A percentile compares a stretch with the other conserved stretches of the same genome.
Evolutionary conservation across 2,797 vertebrate genomes (phyloP).

Genomic region (Myotis vivesi): DNA sequence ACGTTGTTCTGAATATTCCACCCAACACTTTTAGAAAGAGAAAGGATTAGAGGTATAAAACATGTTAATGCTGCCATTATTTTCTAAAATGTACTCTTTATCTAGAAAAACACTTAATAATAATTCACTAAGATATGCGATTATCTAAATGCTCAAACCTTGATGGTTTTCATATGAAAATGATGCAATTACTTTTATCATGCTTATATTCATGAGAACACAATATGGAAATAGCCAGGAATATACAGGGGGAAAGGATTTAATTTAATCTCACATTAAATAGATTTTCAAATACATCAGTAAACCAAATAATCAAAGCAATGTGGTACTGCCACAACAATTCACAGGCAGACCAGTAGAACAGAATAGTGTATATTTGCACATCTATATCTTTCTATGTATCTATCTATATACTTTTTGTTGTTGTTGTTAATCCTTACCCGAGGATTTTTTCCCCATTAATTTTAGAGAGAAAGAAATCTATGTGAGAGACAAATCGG

Average conservation of each 20-base stretch:
- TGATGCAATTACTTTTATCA: background rate
- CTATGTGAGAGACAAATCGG: background rate
- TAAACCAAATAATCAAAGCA: background rate
- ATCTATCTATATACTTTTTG: background rate
- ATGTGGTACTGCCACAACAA: background rate
- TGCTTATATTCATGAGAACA: background rate
- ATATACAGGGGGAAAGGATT: background rate
- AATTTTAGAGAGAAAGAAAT: background rate
- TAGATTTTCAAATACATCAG: background rate
- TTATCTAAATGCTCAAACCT: background rate
- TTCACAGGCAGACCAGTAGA: background rate
- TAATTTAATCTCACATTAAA: background rate
- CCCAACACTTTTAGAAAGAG: background rate
- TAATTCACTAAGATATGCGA: background rate
- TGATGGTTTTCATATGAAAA: background rate
- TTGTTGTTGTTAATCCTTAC: background rate
- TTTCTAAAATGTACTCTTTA: background rate
- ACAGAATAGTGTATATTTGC: background rate
- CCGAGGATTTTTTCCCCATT: background rate
- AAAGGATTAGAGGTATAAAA: background rate
- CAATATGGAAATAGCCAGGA: background rate
- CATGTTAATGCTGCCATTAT: background rate
- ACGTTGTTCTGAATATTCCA: background rate
- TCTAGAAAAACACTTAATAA: background rate
- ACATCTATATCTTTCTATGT: background rate